A percentile compares a stretch with the other conserved stretches of the same genome.
Conservation (phyloP, 2,888 invertebrate species). For the Machimus atricapillus region DNA sequence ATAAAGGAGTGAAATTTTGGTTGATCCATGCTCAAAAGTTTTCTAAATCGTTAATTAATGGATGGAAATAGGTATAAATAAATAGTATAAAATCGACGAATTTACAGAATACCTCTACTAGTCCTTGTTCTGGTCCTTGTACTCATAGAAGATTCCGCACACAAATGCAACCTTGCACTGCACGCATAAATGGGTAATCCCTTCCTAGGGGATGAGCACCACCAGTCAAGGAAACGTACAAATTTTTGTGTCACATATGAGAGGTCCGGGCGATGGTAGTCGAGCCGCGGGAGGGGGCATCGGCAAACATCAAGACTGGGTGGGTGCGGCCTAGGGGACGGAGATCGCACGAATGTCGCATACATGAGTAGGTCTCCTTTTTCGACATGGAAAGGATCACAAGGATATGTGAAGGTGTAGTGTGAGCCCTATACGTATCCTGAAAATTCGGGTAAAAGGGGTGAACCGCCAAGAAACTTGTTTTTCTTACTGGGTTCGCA, state of each 20-base stretch:
- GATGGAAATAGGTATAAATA: neutral
- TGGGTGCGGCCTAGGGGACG: conserved; percentile 36
- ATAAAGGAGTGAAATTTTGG: neutral
- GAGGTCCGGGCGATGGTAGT: conserved; percentile 1
- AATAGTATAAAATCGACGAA: neutral
- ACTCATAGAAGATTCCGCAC: neutral
- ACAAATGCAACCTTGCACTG: neutral
- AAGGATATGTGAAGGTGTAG: neutral
- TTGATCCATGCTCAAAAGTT: neutral
- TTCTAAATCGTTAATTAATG: neutral
- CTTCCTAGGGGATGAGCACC: neutral
- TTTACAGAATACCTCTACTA: neutral
- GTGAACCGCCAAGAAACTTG: conserved; percentile 29
- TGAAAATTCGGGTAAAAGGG: conserved; percentile 26
- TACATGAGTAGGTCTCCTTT: neutral
- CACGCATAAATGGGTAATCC: conserved; percentile 15
- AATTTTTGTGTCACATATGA: conserved; percentile 31
- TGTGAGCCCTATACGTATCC: neutral
- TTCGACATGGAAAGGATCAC: neutral
- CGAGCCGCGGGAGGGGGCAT: neutral
- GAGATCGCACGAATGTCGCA: neutral
- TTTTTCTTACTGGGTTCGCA: neutral
- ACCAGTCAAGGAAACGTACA: neutral
- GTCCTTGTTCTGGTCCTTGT: neutral
- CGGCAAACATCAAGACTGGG: neutral